Conservation (phyloP, 1,140 invertebrate species). For the Drosophila persimilis region DNA sequence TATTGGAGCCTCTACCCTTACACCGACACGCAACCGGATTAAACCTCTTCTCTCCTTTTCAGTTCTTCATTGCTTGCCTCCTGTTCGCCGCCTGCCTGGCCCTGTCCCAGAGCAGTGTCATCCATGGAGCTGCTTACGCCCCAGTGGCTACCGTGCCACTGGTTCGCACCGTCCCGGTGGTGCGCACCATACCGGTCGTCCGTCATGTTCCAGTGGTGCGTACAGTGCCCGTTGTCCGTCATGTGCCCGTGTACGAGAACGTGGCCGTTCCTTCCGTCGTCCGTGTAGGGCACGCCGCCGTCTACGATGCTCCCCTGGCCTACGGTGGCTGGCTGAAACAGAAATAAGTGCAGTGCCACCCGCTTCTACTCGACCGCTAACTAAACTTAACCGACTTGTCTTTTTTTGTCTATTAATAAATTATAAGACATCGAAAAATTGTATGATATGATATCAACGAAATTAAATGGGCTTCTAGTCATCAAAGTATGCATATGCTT, state of each 20-base stretch:
- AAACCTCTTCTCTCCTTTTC: not conserved
- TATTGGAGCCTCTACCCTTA: not conserved
- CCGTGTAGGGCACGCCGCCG: constrained; percentile 35
- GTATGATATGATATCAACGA: no score
- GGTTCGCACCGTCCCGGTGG: constrained; percentile 42
- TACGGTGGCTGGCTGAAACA: constrained; percentile 65
- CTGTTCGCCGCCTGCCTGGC: constrained; percentile 64
- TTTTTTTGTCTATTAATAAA: no score
- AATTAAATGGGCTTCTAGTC: no score
- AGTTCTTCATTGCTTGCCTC: constrained; percentile 63
- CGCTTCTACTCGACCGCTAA: no score
- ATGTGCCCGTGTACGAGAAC: constrained; percentile 22
- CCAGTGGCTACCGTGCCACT: constrained; percentile 17
- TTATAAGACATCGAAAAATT: no score
- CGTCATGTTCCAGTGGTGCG: constrained; percentile 36
- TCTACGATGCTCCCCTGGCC: constrained; percentile 60
- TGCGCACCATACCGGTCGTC: constrained; percentile 12
- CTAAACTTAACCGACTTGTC: not conserved
- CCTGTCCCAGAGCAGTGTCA: constrained; percentile 56
- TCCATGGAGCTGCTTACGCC: constrained; percentile 48
- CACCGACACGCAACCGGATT: no score
- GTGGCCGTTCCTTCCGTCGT: constrained; percentile 48
- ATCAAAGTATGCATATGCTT: no score
- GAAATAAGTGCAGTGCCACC: constrained; percentile 35
- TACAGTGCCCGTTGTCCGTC: constrained; percentile 20